Conservation (phyloP, 2,888 invertebrate species). For the Brassicogethes aeneus region DNA sequence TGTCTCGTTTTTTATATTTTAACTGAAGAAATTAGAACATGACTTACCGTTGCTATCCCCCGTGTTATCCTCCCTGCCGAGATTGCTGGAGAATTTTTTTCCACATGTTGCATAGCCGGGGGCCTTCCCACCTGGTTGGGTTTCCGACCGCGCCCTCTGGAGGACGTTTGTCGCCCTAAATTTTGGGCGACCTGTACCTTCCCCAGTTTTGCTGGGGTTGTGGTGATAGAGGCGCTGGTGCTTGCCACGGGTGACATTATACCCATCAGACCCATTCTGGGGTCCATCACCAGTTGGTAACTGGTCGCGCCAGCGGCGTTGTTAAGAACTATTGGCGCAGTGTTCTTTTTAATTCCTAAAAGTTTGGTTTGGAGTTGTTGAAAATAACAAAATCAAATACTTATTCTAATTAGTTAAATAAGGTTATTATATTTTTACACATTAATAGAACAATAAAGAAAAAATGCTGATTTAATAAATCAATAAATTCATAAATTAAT, state of each 20-base stretch:
- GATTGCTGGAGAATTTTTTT: neutral
- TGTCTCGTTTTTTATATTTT: too few species aligned
- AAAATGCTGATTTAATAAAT: too few species aligned
- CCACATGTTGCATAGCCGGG: too few species aligned
- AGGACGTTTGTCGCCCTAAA: neutral
- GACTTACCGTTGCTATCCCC: too few species aligned
- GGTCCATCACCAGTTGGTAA: slow-evolving; percentile 46
- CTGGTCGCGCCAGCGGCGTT: slow-evolving; percentile 13
- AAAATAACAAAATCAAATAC: too few species aligned
- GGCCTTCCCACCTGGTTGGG: too few species aligned
- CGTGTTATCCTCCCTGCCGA: too few species aligned
- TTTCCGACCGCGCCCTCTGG: neutral
- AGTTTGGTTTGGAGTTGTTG: slow-evolving; percentile 16
- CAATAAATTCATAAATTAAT: too few species aligned
- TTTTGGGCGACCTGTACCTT: neutral
- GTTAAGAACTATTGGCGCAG: slow-evolving; percentile 18
- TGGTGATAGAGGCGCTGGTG: slow-evolving; percentile 3
- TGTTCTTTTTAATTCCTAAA: slow-evolving; percentile 4
- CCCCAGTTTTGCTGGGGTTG: slow-evolving; percentile 6
- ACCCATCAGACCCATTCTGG: slow-evolving; percentile 22
- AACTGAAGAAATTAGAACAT: too few species aligned
- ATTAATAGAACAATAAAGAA: too few species aligned
- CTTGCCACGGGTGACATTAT: slow-evolving; percentile 1
- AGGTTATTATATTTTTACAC: too few species aligned
- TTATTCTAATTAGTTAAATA: too few species aligned